Conservation (phyloP, 2,113 vertebrate species). For the Pimephales promelas region DNA sequence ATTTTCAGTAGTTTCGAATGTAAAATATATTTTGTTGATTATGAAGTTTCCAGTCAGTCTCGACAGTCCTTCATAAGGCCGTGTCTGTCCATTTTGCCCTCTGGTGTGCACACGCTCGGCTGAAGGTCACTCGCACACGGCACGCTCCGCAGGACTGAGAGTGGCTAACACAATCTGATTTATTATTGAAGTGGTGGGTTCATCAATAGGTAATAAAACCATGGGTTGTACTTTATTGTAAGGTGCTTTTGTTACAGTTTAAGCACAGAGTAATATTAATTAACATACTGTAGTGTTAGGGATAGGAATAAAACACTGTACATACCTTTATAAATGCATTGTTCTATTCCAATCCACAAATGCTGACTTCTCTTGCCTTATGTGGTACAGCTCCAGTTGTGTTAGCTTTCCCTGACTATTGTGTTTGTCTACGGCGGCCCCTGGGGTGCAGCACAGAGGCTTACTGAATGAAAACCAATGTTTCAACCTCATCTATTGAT, state of each 20-base stretch:
- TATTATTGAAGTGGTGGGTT: neutral
- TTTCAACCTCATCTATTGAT: conserved; percentile 14
- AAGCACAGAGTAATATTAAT: too few relatives aligned
- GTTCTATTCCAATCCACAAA: neutral
- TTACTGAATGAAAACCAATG: conserved; percentile 16
- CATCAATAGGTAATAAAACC: conserved; percentile 6
- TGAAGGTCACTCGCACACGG: conserved; percentile 14
- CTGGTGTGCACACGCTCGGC: neutral
- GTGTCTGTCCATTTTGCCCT: neutral
- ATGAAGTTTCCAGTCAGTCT: neutral
- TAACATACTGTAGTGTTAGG: too few relatives aligned
- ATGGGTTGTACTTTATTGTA: too few relatives aligned
- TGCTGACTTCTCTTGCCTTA: neutral
- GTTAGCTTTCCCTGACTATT: neutral
- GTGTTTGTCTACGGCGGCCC: conserved; percentile 2
- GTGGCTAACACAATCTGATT: conserved; percentile 2
- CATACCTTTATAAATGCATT: neutral
- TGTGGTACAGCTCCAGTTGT: neutral
- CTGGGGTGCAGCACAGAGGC: neutral
- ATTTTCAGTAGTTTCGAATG: neutral
- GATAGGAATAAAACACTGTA: neutral
- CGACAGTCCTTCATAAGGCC: neutral
- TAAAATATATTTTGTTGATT: neutral
- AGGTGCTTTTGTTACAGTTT: too few relatives aligned
- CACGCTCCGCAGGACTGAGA: neutral